Conservation (phyloP, 2,888 invertebrate genomes). For the Mesodorylaimus sp. region DNA sequence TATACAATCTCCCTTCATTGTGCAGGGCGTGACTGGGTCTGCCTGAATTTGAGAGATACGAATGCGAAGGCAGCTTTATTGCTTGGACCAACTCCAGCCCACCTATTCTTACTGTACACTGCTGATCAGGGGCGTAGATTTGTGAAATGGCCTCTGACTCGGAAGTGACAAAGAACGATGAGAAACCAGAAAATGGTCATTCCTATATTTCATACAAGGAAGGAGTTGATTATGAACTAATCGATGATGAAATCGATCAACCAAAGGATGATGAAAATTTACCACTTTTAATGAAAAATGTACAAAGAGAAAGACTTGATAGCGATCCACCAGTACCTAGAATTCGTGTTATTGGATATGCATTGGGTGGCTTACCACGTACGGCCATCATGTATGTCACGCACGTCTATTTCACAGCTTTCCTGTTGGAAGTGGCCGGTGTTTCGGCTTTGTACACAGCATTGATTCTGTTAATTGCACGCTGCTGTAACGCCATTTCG, state of each 20-base stretch:
- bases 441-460: background rate
- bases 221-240: too few species aligned
- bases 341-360: background rate
- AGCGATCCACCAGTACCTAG: background rate
- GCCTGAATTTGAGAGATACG: too few species aligned
- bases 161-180: too few species aligned
- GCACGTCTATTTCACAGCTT: conserved; percentile 2
- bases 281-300: background rate
- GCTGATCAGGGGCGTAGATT: too few species aligned
- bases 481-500: background rate
- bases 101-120: too few species aligned
- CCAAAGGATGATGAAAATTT: background rate
- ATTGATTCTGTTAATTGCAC: background rate
- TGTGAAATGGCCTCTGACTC: too few species aligned
- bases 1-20: too few species aligned
- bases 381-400: background rate
- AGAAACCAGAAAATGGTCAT: too few species aligned
- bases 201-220: too few species aligned
- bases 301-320: background rate
- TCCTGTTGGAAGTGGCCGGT: background rate
- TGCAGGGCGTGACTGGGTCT: too few species aligned
- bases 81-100: too few species aligned
- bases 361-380: conserved; percentile 1
- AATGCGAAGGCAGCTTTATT: too few species aligned
- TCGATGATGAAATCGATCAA: background rate